Base-by-base conservation (phyloP, 30 jellyfish, hydroid and myxozoan species). In the Turritopsis dohrnii region DNA sequence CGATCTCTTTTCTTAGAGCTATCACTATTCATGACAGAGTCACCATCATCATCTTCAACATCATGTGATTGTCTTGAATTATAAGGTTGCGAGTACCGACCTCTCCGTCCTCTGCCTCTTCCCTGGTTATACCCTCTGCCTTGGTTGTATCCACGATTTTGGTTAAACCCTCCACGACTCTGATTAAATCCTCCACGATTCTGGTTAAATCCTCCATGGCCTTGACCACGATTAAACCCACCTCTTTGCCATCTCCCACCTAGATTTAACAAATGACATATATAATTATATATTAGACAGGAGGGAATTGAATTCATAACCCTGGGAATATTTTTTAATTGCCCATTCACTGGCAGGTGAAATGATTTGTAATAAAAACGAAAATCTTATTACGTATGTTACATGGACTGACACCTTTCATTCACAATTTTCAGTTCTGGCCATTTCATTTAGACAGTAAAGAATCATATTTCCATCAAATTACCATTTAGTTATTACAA, bases 41-140 rank as follows among this genome's bases (percentile, higher is more conserved):
- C 96, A 5, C 83, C 95, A 52, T 87, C 95, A 31, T 54, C 90
- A 28, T 85, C 94, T n/a, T 85, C 96, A 27, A 60, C 89, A 19
- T 24, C 80, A 52, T 71, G 74, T 13, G 94, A 84, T 74, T 90
- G 83, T 17, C 41, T 29, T 1, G 96, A 94, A n/a, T 79, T 28
- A 29, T 79, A 84, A 31, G 83, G 54, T 25, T 71, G 54, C 23
- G 76, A 52, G 65, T 60, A 66, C 27, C 94, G 24, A 3, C 96
- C 90, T 18, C 96, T 81, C 13, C 75, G 65, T 28, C 90, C 91
- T 29, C 90, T 69, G 22, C 73, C 72, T 28, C 89, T 54, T 54
- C 95, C 53, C 25, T 72, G 65, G 52, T 79, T 81, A 52, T 53
- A 76, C 65, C 90, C 54, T 17, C 96, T 85, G 74, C 88, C 88